These are phyloP conservation scores for Leptobrachium leishanense DNA, from an alignment of 2,113 vertebrate species.

Conservation along the genomic window DNA sequence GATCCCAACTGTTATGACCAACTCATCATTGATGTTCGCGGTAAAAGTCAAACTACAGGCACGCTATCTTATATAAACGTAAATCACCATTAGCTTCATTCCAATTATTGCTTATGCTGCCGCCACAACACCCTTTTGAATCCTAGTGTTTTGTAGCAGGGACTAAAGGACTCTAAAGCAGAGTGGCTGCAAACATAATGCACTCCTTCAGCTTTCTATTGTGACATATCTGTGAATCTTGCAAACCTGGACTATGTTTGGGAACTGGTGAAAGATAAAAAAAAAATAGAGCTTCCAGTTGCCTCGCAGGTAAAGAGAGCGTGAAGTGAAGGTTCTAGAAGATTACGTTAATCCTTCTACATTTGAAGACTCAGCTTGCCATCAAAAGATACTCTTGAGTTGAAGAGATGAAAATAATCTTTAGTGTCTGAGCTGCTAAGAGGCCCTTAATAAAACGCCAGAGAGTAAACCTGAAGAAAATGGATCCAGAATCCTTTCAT, in stretches of 20 bases:
- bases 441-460: conserved; percentile 72
- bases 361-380: conserved; percentile 58
- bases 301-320: conserved; percentile 66
- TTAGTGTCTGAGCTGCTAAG: conserved; percentile 69
- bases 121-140: too few species aligned
- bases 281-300: conserved; percentile 34
- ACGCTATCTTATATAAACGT: too few species aligned
- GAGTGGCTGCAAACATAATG: too few species aligned
- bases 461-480: conserved; percentile 72
- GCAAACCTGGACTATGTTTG: conserved; percentile 33
- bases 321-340: conserved; percentile 58
- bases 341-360: conserved; percentile 64
- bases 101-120: too few species aligned
- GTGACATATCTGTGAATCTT: not conserved
- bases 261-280: not conserved
- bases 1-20: too few species aligned
- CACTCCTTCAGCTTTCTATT: too few species aligned
- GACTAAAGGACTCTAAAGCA: too few species aligned
- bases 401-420: conserved; percentile 73
- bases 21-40: too few species aligned
- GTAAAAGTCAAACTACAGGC: too few species aligned
- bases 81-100: too few species aligned
- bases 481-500: conserved; percentile 74
- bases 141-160: too few species aligned
- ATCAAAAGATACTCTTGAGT: conserved; percentile 73